These are phyloP conservation scores for Lepidocolaptes lacrymiger DNA, from an alignment of 2,797 vertebrate species.

Conservation along the genomic window DNA sequence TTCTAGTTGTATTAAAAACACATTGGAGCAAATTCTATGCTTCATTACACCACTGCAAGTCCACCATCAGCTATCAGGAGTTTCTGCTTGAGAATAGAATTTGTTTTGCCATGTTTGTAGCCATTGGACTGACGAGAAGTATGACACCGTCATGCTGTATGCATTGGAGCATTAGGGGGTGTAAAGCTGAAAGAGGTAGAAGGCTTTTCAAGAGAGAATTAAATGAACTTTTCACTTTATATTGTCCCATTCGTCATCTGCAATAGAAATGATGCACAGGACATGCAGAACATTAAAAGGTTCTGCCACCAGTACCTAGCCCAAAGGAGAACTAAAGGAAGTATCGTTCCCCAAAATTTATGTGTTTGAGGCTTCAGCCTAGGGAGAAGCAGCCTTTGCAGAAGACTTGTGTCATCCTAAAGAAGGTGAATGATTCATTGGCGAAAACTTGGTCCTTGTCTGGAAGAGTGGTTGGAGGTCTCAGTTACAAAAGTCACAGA, in stretches of 20 bases:
- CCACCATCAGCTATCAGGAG: neutral
- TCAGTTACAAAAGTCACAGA: neutral
- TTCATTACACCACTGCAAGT: neutral
- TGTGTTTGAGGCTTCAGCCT: neutral
- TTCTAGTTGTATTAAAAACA: conserved; percentile 47
- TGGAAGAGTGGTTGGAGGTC: neutral
- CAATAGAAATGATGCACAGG: neutral
- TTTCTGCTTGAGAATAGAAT: neutral
- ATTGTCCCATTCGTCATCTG: neutral
- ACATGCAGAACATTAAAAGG: neutral
- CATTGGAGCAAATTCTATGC: conserved; percentile 13
- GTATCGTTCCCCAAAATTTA: rapidly evolving
- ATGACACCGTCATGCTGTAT: neutral
- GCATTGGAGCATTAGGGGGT: neutral
- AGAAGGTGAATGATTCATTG: neutral
- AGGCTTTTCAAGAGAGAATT: neutral
- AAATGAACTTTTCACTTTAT: neutral
- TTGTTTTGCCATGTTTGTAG: neutral
- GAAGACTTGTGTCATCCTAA: neutral
- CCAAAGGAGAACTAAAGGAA: neutral
- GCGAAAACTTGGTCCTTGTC: neutral
- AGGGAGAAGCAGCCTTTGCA: neutral
- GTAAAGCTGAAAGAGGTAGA: neutral
- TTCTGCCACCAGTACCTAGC: neutral
- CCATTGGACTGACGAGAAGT: neutral